Conservation (phyloP, 2,797 vertebrate species). For the Falco berigora region DNA sequence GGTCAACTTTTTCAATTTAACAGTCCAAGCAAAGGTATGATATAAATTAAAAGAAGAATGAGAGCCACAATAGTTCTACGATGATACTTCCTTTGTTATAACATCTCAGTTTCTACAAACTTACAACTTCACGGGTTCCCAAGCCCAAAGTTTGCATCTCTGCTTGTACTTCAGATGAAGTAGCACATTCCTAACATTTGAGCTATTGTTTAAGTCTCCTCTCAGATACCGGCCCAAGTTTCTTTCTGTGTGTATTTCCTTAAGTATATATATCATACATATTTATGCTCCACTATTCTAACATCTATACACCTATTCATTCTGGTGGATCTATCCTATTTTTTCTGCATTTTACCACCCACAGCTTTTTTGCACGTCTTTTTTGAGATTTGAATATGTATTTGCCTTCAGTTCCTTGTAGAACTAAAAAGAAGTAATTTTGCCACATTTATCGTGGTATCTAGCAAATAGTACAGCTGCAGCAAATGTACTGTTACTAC, state of each 20-base stretch:
- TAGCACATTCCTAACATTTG: background rate
- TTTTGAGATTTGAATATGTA: background rate
- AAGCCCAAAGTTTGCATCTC: background rate
- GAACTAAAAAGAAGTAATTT: background rate
- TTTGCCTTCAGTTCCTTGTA: background rate
- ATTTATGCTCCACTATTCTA: background rate
- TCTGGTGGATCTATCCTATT: background rate
- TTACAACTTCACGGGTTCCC: background rate
- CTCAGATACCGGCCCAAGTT: background rate
- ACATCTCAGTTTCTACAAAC: background rate
- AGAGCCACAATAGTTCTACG: background rate
- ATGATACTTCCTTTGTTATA: background rate
- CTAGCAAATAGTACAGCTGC: background rate
- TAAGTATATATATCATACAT: background rate
- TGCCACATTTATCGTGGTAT: background rate
- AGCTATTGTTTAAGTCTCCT: background rate
- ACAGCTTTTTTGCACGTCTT: background rate
- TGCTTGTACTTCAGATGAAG: background rate
- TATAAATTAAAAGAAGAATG: background rate
- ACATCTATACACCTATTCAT: background rate
- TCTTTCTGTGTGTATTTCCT: background rate
- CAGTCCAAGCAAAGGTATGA: slow-evolving; percentile 63
- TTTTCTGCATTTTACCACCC: background rate
- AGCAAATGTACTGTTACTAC: background rate
- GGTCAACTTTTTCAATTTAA: slow-evolving; percentile 62